Evolutionary conservation across 1,140 invertebrate species (phyloP), one percentile per base, ranked within the genome.

Genomic region (Aleiodes sp.): DNA sequence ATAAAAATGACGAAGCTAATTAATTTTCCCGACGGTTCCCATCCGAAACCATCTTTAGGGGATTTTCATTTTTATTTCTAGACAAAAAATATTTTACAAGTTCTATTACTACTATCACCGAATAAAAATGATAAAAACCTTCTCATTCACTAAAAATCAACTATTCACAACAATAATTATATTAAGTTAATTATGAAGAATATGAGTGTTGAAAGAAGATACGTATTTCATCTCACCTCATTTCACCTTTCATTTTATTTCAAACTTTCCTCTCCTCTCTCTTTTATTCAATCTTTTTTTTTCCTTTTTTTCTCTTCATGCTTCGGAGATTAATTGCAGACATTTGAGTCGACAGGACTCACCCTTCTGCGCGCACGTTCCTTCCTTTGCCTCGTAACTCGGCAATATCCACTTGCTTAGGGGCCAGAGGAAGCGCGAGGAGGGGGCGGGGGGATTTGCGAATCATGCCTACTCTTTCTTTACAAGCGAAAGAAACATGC

Each of bases 401-500:
- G 21, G 16, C 2, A 7, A 4, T n/a, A n/a, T n/a, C n/a, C n/a
- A n/a, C n/a, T n/a, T n/a, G n/a, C n/a, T n/a, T n/a, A n/a, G n/a
- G n/a, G n/a, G n/a, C n/a, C n/a, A 24, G 21, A 16, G 46, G 21
- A 52, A 21, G 46, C 26, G 21, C 21, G 41, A 2, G 16, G 43
- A 41, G 39, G 39, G 39, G 3, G 16, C 16, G 16, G 39, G 39
- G 39, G 10, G 14, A 3, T 52, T 52, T 21, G 26, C 46, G 46
- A 52, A 52, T 52, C 46, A 52, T 24, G 46, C 46, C n/a, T n/a
- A 6, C 46, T 52, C 46, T 16, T 52, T 21, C 46, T 52, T 21
- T n/a, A n/a, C 46, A 52, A 16, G 4, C 46, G n/a, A n/a, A n/a
- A n/a, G n/a, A n/a, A n/a, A n/a, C 16, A 16, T 52, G 26, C 46